Percentiles rank a stretch among this genome's conserved stretches.
Evolutionary conservation across 2,797 vertebrate species (phyloP).

Genomic region (Notolepis coatsorum): DNA sequence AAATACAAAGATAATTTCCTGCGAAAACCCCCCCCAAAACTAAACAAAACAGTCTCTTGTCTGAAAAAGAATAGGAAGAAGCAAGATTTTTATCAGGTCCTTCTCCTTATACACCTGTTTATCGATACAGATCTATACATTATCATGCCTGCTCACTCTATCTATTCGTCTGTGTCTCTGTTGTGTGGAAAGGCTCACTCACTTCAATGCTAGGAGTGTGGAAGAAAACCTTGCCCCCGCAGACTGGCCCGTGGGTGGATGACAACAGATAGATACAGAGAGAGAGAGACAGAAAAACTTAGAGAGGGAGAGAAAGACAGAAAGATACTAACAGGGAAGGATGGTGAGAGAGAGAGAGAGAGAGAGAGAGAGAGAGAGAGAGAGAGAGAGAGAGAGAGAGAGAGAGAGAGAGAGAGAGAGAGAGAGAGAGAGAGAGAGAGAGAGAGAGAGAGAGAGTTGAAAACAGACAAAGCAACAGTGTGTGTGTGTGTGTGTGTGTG

Average conservation of each 20-base stretch:
- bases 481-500: no score
- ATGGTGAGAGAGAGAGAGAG: slow-evolving; percentile 30
- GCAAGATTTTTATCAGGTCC: no score
- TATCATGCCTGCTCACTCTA: no score
- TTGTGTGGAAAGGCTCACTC: no score
- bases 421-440: neutral
- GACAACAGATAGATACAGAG: slow-evolving; percentile 14
- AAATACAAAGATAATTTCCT: no score
- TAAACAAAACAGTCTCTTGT: no score
- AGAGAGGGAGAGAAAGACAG: slow-evolving; percentile 22
- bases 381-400: slow-evolving; percentile 6
- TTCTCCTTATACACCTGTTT: no score
- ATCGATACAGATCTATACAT: no score
- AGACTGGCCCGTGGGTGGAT: slow-evolving; percentile 52
- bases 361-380: neutral
- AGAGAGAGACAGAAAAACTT: slow-evolving; percentile 46
- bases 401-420: slow-evolving; percentile 22
- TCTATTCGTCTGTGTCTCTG: slow-evolving; percentile 13
- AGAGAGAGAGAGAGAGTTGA: slow-evolving; percentile 40
- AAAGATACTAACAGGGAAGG: neutral
- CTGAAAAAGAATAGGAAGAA: no score
- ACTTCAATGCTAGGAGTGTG: slow-evolving; percentile 21
- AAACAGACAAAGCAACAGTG: no score
- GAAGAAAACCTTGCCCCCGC: slow-evolving; percentile 34
- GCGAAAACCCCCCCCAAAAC: no score